phyloP scores from a whole-genome alignment of 1,140 invertebrate species.

The Oscheius sp. region DNA sequence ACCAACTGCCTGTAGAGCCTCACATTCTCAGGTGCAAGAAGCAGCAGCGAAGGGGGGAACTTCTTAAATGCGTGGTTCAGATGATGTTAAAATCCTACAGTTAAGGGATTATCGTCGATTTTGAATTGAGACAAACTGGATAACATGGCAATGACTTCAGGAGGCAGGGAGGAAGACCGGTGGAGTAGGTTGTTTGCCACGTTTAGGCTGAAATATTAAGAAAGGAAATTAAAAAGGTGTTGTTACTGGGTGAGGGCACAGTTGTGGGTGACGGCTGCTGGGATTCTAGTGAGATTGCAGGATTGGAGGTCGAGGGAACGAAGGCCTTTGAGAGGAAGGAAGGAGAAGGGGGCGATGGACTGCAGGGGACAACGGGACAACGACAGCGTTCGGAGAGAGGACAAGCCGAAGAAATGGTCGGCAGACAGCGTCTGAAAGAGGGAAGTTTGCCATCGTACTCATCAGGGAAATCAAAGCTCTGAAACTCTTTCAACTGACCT shows the following conservation, averaged over 20 bases:
- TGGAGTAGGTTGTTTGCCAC: conserved; percentile 28
- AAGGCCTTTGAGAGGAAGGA: conserved; percentile 25
- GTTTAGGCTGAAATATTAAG: conserved; percentile 6
- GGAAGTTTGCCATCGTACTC: background rate
- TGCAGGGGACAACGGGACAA: conserved; percentile 19
- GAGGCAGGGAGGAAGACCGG: conserved; percentile 23
- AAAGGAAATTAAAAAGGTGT: background rate
- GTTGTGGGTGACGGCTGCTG: conserved; percentile 22
- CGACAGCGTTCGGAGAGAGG: conserved; percentile 3
- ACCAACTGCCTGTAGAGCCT: conserved; percentile 20
- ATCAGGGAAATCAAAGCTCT: background rate
- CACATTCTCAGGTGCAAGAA: conserved; percentile 16
- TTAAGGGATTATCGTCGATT: conserved; percentile 29
- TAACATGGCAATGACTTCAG: conserved; percentile 23
- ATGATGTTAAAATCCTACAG: background rate
- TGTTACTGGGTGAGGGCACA: conserved; percentile 21
- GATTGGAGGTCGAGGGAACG: conserved; percentile 25
- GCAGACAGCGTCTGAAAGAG: conserved; percentile 20
- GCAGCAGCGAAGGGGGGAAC: conserved; percentile 13
- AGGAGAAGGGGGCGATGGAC: conserved; percentile 13
- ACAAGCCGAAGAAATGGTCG: conserved; percentile 21
- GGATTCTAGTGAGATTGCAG: conserved; percentile 29
- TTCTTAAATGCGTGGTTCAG: background rate
- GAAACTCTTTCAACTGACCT: background rate
- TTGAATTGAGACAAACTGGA: conserved; percentile 15